Base-by-base conservation (phyloP, 1,140 invertebrate genomes). In the Scaptomyza hsui region DNA sequence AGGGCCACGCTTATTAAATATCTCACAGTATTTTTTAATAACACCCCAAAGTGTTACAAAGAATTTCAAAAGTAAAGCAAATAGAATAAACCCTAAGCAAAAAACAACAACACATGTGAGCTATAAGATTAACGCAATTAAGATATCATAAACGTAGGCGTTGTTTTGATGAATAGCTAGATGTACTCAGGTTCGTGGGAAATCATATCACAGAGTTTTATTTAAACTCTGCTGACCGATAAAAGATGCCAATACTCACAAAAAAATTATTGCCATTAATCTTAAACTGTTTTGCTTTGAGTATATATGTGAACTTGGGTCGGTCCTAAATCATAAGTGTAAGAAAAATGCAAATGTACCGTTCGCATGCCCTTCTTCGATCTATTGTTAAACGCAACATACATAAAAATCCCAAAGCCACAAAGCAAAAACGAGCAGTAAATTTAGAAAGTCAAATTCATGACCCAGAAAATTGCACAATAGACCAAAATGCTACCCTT, bases 401-500 rank as follows among this genome's bases (percentile, higher is more conserved):
- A 75, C 79, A 80, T 68, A 81, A 80, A 80, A 85, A 85, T 5
- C 29, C 69, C 57, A 53, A 75, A 69, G 47, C 63, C 41, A 42
- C 44, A 73, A 51, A 63, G 42, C 37, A 60, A 67, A 70, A 78
- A 76, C 56, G 61, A 51, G 48, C 64, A 64, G 53, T 63, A 69
- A 76, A 79, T 78, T 57, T 56, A 62, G 73, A 83, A 85, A 85
- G 73, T 63, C 73, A 70, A 72, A 72, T 68, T 74, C 72, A 81
- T 81, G 68, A 64, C 42, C 71, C 79, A 75, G 60, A 83, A 83
- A 79, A 71, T 63, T 72, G 71, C 79, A 78, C 70, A 83, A 74
- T 67, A 83, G 78, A 53, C 78, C 60, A 59, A 71, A 74, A 74
- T 55, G 69, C 62, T 74, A 57, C 26, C 42, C 37, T 52, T 32